Percentiles rank a stretch among this genome's conserved stretches.
Conservation (phyloP, 1,140 invertebrate species). For the Muscidifurax raptorellus region DNA sequence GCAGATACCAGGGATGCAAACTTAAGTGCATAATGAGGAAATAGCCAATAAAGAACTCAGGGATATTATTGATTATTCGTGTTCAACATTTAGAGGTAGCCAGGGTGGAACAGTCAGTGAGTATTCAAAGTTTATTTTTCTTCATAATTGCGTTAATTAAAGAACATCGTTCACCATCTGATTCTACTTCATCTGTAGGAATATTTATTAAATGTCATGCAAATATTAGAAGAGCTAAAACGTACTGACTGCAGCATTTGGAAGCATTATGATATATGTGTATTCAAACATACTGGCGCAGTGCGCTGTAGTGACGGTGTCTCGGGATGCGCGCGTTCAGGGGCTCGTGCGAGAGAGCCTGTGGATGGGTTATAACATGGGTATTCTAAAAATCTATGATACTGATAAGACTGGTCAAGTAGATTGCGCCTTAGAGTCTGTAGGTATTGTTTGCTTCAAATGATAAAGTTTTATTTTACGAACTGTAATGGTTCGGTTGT, state of each 20-base stretch:
- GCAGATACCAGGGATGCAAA: background rate
- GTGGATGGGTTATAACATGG: too few species aligned
- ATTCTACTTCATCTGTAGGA: constrained; percentile 51
- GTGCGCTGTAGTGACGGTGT: too few species aligned
- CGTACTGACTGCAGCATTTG: constrained; percentile 49
- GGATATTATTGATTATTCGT: constrained; percentile 55
- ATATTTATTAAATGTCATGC: constrained; percentile 57
- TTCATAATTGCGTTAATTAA: background rate
- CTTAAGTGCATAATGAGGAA: constrained; percentile 15
- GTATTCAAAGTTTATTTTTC: constrained; percentile 45
- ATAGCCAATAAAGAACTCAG: constrained; percentile 51
- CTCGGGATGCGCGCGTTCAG: too few species aligned
- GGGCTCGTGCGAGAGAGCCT: too few species aligned
- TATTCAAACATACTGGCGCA: background rate
- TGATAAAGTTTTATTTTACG: constrained; percentile 21
- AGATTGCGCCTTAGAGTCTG: constrained; percentile 90
- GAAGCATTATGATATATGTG: constrained; percentile 60
- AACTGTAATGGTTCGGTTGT: background rate
- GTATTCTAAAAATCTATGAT: constrained; percentile 89
- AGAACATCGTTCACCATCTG: background rate
- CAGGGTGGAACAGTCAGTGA: constrained; percentile 60
- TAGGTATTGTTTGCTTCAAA: constrained; percentile 73
- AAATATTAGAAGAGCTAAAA: constrained; percentile 54
- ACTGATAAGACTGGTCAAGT: constrained; percentile 93
- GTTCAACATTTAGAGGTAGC: constrained; percentile 62